Conservation (phyloP, 2,888 invertebrate species). For the Perithous albicinctus region DNA sequence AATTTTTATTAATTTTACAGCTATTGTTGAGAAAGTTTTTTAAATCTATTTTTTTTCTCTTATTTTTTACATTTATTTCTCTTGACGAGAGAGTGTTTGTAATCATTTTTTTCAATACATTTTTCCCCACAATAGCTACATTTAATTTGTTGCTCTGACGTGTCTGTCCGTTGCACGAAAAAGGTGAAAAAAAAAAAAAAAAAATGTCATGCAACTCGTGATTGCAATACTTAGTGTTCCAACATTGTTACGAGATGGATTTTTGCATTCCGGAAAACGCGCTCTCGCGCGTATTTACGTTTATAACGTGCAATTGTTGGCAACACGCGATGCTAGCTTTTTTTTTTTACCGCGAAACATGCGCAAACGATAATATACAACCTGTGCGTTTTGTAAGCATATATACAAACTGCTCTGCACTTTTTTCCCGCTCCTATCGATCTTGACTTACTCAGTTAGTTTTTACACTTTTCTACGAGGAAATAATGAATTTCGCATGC, state of each 20-base stretch:
- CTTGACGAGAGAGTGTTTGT: too few species aligned
- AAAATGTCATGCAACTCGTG: neutral
- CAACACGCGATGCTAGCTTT: conserved; percentile 7
- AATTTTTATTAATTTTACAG: conserved; percentile 36
- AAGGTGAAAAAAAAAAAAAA: neutral
- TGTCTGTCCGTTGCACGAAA: neutral
- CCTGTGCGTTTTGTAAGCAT: neutral
- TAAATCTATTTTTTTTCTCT: neutral
- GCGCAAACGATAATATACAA: neutral
- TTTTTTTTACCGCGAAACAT: neutral
- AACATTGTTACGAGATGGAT: neutral
- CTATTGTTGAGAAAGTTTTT: conserved; percentile 29
- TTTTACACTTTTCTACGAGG: too few species aligned
- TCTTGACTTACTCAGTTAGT: neutral
- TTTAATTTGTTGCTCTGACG: neutral
- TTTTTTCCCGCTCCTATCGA: conserved; percentile 3
- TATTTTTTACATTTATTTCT: too few species aligned
- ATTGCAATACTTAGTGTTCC: neutral
- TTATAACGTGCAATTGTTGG: neutral
- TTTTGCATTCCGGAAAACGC: neutral
- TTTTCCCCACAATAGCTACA: neutral
- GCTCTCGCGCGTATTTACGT: neutral
- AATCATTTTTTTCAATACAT: neutral
- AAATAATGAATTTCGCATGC: too few species aligned
- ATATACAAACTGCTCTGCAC: neutral